Evolutionary conservation across 2,797 vertebrate species (phyloP).

Genomic region (Chiloscyllium punctatum): DNA sequence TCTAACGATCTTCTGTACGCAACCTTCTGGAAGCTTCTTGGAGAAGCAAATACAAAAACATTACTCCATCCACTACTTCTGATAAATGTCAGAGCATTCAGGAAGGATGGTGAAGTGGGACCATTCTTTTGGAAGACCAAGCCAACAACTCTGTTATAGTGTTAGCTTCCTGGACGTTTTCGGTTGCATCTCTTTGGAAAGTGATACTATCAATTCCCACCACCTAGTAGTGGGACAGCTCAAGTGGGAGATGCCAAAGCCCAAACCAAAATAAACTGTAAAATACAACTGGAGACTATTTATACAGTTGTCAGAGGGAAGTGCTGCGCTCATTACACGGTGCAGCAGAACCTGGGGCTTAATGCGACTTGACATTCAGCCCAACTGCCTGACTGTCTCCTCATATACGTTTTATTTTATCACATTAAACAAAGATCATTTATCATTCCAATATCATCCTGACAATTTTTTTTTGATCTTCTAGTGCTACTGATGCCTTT

Average conservation of each 20-base stretch:
- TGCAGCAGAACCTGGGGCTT: neutral
- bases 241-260: neutral
- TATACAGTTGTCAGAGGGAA: neutral
- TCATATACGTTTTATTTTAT: neutral
- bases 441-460: neutral
- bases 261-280: neutral
- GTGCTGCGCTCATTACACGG: neutral
- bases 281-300: neutral
- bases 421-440: neutral
- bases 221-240: neutral
- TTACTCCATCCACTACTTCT: neutral
- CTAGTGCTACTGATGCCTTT: neutral
- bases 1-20: neutral
- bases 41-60: neutral
- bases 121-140: neutral
- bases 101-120: neutral
- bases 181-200: neutral
- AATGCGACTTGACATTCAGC: neutral
- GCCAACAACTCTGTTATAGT: neutral
- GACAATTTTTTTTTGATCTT: neutral
- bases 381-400: neutral
- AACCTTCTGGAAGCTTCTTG: neutral
- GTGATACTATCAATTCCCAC: neutral
- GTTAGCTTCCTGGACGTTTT: neutral
- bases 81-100: neutral